phyloP scores from a whole-genome alignment of 2,797 vertebrate genomes.

The Notoglanidium macrostoma region DNA sequence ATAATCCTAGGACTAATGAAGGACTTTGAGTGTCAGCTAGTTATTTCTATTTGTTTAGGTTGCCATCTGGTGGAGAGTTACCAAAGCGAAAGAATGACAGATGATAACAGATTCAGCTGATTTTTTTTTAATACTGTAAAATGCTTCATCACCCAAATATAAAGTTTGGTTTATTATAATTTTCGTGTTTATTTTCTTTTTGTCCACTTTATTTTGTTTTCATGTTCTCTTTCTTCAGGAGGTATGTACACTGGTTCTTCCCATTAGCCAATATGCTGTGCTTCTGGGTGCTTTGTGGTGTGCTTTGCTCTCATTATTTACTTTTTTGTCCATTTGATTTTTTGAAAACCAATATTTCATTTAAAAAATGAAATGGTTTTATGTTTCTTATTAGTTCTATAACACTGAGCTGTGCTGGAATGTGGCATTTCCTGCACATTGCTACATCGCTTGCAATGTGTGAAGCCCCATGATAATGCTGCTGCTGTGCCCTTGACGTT shows the following conservation, averaged over 20 bases:
- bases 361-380: slow-evolving; percentile 62
- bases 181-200: slow-evolving; percentile 72
- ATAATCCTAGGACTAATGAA: no score
- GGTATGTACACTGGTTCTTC: slow-evolving; percentile 85
- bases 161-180: slow-evolving; percentile 54
- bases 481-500: slow-evolving; percentile 22
- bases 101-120: not conserved
- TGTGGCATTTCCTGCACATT: slow-evolving; percentile 45
- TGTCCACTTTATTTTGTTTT: slow-evolving; percentile 80
- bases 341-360: not conserved
- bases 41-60: not conserved
- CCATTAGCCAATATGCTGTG: slow-evolving; percentile 68
- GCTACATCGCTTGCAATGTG: slow-evolving; percentile 29
- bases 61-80: slow-evolving; percentile 26
- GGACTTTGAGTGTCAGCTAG: not conserved
- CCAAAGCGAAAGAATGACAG: not conserved
- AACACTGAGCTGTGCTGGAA: slow-evolving; percentile 38
- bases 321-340: slow-evolving; percentile 63
- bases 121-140: not conserved
- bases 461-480: slow-evolving; percentile 23
- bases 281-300: slow-evolving; percentile 69
- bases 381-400: slow-evolving; percentile 2
- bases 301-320: slow-evolving; percentile 66
- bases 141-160: not conserved
- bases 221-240: slow-evolving; percentile 93